A percentile compares a stretch with the other conserved stretches of the same genome.
Evolutionary conservation across 2,113 vertebrate species (phyloP).

Genomic region (Anhinga anhinga): DNA sequence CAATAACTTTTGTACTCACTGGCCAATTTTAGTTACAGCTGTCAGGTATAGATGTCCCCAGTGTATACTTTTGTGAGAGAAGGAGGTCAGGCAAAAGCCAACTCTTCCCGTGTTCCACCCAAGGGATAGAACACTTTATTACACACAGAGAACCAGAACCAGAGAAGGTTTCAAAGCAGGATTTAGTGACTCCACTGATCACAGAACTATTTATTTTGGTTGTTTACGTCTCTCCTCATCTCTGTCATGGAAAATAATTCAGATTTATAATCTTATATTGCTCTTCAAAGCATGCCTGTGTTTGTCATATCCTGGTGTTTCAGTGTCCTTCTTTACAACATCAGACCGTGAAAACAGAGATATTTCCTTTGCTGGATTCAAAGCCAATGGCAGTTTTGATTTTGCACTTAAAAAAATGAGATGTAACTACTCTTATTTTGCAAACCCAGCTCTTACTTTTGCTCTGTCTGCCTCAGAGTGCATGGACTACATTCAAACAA

Average conservation of each 20-base stretch:
- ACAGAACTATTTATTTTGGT: background rate
- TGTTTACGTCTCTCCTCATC: background rate
- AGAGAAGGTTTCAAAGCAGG: background rate
- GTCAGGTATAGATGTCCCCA: rapidly evolving
- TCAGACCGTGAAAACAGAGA: background rate
- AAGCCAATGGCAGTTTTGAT: background rate
- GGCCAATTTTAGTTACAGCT: background rate
- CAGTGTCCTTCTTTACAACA: background rate
- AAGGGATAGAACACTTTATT: background rate
- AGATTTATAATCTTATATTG: background rate
- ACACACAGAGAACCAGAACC: background rate
- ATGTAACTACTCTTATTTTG: background rate
- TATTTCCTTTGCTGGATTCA: background rate
- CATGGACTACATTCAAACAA: background rate
- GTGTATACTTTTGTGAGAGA: background rate
- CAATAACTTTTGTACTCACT: background rate
- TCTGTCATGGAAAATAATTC: background rate
- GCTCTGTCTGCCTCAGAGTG: background rate
- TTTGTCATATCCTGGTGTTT: background rate
- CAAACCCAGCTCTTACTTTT: background rate
- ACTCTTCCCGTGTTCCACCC: background rate
- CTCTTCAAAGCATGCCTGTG: background rate
- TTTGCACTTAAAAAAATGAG: background rate
- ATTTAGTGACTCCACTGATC: background rate
- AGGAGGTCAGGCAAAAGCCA: background rate